These are phyloP conservation scores for Rhopalosiphum padi DNA, from an alignment of 1,140 invertebrate genomes.

Conservation along the genomic window DNA sequence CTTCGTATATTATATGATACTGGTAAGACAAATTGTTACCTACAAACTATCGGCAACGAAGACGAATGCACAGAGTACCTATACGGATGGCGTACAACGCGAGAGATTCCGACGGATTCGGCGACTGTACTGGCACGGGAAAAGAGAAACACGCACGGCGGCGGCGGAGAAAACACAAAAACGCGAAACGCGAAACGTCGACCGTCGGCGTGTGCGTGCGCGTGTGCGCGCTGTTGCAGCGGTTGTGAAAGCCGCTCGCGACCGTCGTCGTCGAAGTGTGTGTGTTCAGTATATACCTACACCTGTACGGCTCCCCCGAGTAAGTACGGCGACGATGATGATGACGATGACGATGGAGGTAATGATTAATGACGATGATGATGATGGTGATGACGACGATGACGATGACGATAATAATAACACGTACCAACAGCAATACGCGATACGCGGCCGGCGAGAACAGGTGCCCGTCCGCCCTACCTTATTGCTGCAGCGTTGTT, in stretches of 20 bases:
- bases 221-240: conserved; percentile 5
- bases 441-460: not conserved
- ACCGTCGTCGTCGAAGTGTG: not conserved
- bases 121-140: not conserved
- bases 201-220: not conserved
- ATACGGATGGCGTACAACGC: not conserved
- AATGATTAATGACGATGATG: not conserved
- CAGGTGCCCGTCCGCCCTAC: conserved; percentile 30
- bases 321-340: not conserved
- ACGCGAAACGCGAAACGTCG: conserved; percentile 33
- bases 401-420: not conserved
- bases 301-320: not conserved
- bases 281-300: not conserved
- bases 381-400: too few relatives aligned
- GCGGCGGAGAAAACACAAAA: conserved; percentile 22
- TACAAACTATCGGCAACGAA: not conserved
- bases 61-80: not conserved
- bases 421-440: not conserved
- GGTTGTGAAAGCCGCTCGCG: conserved; percentile 41
- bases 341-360: not conserved
- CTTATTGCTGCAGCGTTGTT: not conserved
- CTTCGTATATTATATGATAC: not conserved
- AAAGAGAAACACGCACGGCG: conserved; percentile 34
- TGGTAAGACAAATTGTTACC: too few relatives aligned
- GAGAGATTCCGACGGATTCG: not conserved